These are phyloP conservation scores for Gymnothorax javanicus DNA, from an alignment of 2,797 vertebrate genomes.

Conservation along the genomic window DNA sequence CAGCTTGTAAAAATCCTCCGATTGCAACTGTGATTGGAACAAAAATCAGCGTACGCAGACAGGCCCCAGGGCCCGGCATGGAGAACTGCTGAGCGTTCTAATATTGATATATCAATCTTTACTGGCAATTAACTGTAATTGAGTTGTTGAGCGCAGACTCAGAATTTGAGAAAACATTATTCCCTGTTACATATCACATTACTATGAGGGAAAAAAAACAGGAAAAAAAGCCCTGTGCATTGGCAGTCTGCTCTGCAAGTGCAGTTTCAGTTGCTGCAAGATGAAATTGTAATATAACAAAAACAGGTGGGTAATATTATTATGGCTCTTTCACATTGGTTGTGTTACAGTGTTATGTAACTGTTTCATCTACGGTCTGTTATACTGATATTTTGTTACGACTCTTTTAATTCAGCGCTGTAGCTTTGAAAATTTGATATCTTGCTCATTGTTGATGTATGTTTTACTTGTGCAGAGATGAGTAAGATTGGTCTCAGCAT, in stretches of 20 bases:
- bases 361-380: not conserved
- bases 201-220: too few relatives aligned
- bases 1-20: too few relatives aligned
- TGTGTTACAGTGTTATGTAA: not conserved
- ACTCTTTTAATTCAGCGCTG: not conserved
- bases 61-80: too few relatives aligned
- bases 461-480: slow-evolving; percentile 19
- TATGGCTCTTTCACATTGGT: not conserved
- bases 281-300: not conserved
- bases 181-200: too few relatives aligned
- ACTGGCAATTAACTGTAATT: too few relatives aligned
- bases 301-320: not conserved
- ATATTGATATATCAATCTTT: too few relatives aligned
- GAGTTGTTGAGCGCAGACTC: too few relatives aligned
- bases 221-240: not conserved
- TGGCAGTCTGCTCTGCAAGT: not conserved
- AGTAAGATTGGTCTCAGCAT: slow-evolving; percentile 55
- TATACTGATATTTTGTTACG: not conserved
- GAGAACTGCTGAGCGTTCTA: too few relatives aligned
- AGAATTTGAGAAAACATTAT: too few relatives aligned
- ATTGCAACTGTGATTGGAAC: too few relatives aligned
- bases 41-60: too few relatives aligned
- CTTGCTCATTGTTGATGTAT: not conserved
- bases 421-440: not conserved
- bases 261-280: not conserved